Percentiles rank a stretch among this genome's conserved stretches.
Evolutionary conservation across 2,888 invertebrate species (phyloP).

Genomic region (Parthenolecanium corni): DNA sequence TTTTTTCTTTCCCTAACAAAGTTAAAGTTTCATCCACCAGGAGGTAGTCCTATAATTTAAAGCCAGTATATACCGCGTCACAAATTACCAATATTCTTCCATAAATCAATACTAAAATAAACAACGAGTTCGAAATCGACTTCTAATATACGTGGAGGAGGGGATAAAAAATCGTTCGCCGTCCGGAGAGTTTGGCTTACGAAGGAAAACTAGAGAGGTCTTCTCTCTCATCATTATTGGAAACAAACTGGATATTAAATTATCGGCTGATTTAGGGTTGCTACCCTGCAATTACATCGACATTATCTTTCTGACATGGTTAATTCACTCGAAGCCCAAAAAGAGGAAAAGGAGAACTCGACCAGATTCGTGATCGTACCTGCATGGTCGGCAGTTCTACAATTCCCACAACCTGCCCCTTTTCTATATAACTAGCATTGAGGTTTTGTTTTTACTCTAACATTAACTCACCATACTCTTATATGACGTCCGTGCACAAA

Average conservation of each 20-base stretch:
- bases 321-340: too few species aligned
- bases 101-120: too few species aligned
- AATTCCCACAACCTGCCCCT: conserved; percentile 18
- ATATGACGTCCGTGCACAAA: not conserved
- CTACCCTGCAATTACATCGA: conserved; percentile 24
- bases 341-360: not conserved
- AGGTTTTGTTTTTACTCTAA: conserved; percentile 1
- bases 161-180: too few species aligned
- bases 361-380: conserved; percentile 22
- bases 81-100: too few species aligned
- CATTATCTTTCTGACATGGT: conserved; percentile 7
- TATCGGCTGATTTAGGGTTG: conserved; percentile 27
- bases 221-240: conserved; percentile 13
- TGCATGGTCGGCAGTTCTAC: conserved; percentile 19
- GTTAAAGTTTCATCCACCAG: too few species aligned
- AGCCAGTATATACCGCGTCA: too few species aligned
- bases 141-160: too few species aligned
- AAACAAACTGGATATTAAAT: conserved; percentile 23
- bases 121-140: too few species aligned
- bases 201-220: too few species aligned
- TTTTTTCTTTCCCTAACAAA: too few species aligned
- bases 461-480: conserved; percentile 5
- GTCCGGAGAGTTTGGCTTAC: too few species aligned
- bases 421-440: not conserved
- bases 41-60: too few species aligned